phyloP scores from a whole-genome alignment of 2,113 vertebrate species.

The Pseudorasbora parva region DNA sequence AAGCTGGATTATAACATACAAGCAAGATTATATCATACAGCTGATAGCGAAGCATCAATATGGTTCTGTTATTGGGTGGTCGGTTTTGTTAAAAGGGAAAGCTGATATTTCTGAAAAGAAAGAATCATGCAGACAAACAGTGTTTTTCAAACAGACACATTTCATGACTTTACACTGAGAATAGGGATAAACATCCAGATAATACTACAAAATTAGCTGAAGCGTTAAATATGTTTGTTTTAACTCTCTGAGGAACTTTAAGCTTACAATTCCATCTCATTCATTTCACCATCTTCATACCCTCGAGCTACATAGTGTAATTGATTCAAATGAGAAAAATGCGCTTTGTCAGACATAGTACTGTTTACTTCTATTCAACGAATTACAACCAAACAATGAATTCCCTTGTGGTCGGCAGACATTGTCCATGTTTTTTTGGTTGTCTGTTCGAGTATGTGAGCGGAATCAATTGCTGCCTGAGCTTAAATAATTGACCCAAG shows the following conservation, averaged over 20 bases:
- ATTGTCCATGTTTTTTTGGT: neutral
- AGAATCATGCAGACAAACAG: neutral
- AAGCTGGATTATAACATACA: neutral
- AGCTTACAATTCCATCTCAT: conserved; percentile 30
- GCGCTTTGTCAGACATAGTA: conserved; percentile 56
- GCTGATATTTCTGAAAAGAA: neutral
- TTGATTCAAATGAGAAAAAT: conserved; percentile 50
- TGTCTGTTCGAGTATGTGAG: neutral
- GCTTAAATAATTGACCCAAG: conserved; percentile 10
- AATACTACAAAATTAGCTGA: conserved; percentile 45
- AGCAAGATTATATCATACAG: neutral
- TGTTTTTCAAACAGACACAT: neutral
- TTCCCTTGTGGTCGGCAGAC: conserved; percentile 8
- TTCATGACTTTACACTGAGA: conserved; percentile 15
- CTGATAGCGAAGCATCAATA: neutral
- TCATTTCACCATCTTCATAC: conserved; percentile 36
- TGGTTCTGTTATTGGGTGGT: neutral
- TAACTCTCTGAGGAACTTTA: conserved; percentile 33
- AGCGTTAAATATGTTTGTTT: conserved; percentile 37
- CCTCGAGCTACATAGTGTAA: conserved; percentile 31
- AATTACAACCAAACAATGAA: conserved; percentile 30
- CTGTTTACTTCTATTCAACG: neutral
- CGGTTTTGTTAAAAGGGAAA: neutral
- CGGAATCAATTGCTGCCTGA: neutral
- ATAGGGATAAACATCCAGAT: conserved; percentile 25